Conservation (phyloP, 2,888 invertebrate genomes). For the Synergus japonicus region DNA sequence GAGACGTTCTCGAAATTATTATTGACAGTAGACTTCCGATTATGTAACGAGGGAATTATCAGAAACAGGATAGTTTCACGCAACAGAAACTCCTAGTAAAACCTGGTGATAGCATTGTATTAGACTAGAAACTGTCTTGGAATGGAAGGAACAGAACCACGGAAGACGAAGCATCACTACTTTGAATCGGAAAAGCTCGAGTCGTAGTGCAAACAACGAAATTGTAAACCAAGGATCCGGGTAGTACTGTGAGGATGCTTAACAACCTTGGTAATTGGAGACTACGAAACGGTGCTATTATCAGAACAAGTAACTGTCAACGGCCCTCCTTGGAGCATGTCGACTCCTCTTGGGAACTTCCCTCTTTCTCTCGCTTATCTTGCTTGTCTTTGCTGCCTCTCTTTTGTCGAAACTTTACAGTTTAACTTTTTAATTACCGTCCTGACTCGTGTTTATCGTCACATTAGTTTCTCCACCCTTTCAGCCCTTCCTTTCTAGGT, state of each 20-base stretch:
- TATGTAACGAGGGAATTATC: neutral
- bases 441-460: constrained; percentile 71
- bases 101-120: neutral
- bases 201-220: constrained; percentile 36
- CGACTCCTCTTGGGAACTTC: constrained; percentile 33
- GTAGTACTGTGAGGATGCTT: constrained; percentile 55
- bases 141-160: neutral
- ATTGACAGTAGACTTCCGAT: neutral
- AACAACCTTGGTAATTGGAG: constrained; percentile 67
- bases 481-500: constrained; percentile 45
- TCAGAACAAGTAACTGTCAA: constrained; percentile 64
- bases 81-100: neutral
- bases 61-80: neutral
- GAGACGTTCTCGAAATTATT: too few species aligned
- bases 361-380: constrained; percentile 43
- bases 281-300: constrained; percentile 66
- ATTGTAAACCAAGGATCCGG: constrained; percentile 47
- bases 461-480: constrained; percentile 63
- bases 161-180: constrained; percentile 5
- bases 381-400: constrained; percentile 61
- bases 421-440: constrained; percentile 71
- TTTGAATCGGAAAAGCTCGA: constrained; percentile 31
- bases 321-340: constrained; percentile 47
- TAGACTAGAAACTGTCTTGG: neutral
- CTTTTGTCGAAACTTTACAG: constrained; percentile 64